phyloP scores from a whole-genome alignment of 2,888 invertebrate species.

The Cerceris ruficornis region DNA sequence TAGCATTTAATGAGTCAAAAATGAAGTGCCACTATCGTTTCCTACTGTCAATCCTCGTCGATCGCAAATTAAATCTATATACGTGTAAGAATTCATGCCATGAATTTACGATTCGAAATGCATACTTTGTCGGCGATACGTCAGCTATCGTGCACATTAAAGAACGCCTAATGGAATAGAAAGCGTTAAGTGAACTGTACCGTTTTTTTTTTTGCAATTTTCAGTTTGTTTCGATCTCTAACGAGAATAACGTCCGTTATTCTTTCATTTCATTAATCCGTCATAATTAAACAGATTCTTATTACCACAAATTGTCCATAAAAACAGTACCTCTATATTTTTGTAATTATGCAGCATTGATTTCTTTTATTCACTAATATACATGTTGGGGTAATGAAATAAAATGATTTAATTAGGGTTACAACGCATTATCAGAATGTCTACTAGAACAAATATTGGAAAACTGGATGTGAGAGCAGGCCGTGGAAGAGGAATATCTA shows the following conservation, averaged over 20 bases:
- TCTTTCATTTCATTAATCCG: background rate
- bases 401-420: conserved; percentile 14
- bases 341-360: too few species aligned
- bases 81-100: conserved; percentile 35
- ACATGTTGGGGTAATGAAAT: background rate
- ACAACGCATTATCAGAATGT: conserved; percentile 8
- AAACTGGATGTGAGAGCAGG: background rate
- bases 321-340: too few species aligned
- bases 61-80: conserved; percentile 26
- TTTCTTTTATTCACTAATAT: too few species aligned
- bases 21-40: background rate
- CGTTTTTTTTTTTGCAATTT: background rate
- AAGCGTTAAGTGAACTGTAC: background rate
- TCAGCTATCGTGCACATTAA: background rate
- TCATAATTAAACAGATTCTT: too few species aligned
- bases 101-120: conserved; percentile 46
- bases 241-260: background rate
- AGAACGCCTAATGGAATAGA: conserved; percentile 6
- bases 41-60: conserved; percentile 1
- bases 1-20: too few species aligned
- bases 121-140: conserved; percentile 22
- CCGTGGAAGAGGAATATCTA: conserved; percentile 26
- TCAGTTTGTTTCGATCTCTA: background rate
- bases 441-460: background rate
- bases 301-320: too few species aligned